Base-by-base conservation (phyloP, 2,113 vertebrate genomes). In the Sterna hirundo region DNA sequence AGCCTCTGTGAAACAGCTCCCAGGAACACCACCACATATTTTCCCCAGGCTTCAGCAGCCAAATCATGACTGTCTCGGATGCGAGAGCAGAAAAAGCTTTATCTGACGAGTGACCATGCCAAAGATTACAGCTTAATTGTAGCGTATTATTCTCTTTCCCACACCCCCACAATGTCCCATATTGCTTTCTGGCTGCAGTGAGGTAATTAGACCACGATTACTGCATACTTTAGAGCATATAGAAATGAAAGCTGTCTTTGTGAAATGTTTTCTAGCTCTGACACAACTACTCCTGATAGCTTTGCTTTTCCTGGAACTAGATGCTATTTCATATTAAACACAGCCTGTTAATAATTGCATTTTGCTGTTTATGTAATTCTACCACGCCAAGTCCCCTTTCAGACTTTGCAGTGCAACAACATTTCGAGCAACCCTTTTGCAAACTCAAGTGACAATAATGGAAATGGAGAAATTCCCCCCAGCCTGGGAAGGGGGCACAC, bases 111-210 rank as follows among this genome's bases (percentile, higher is more conserved):
- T 96, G 90, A 88, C 95, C 93, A 88, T 94, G 95, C 79, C 92
- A 97, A 97, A 96, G 90, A 94, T 90, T 96, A 94, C 94, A 92
- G 91, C 71, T 90, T 97, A 96, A 97, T 89, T 95, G 95, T 58
- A 70, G 85, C 87, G 71, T 70, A 94, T 85, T 88, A 47, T 80
- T 86, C 66, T 94, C 86, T 84, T 94, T 94, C 95, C 89, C 95
- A 95, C 91, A 94, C 84, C 94, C 90, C 88, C 96, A 84, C 90
- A 94, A 72, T 57, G 85, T 76, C 88, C 91, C 84, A 77, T 77
- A 89, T 85, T 94, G 86, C 95, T 91, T 94, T 83, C 84, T 97
- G 96, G 94, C 92, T 91, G 94, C 86, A 68, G 51, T 52, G 75
- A 91, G 55, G 85, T 70, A 96, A 97, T 96, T 96, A 95, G 86